These are phyloP conservation scores for Leptinotarsa tumamoca DNA, from an alignment of 2,888 invertebrate species.

Conservation along the genomic window DNA sequence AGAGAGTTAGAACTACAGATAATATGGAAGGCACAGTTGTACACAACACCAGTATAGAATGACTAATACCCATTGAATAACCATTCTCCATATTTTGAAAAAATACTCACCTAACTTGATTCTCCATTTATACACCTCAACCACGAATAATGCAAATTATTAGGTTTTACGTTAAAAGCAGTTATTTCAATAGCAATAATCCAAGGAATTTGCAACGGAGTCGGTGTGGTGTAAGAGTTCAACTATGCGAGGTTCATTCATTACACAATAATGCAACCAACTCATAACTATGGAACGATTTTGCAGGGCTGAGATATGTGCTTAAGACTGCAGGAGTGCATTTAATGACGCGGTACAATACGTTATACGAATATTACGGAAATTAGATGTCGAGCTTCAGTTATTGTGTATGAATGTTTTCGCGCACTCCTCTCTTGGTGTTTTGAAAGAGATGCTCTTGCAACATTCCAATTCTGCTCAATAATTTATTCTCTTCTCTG, in stretches of 20 bases:
- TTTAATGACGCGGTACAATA: constrained; percentile 44
- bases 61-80: no score
- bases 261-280: constrained; percentile 41
- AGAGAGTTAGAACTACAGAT: no score
- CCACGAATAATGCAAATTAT: constrained; percentile 41
- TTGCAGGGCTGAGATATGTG: constrained; percentile 42
- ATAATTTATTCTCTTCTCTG: neutral
- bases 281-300: constrained; percentile 41
- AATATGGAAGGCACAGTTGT: no score
- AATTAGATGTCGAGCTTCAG: constrained; percentile 43
- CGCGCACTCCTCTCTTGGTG: constrained; percentile 24
- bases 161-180: constrained; percentile 41
- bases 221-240: constrained; percentile 43
- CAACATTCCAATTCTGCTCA: neutral
- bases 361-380: constrained; percentile 37
- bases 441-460: constrained; percentile 9
- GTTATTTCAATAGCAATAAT: constrained; percentile 38
- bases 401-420: constrained; percentile 41
- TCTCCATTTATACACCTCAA: neutral
- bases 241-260: constrained; percentile 44
- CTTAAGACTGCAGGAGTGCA: constrained; percentile 41
- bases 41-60: no score
- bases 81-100: neutral
- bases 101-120: neutral
- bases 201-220: constrained; percentile 42